These are phyloP conservation scores for Rhynchopsitta pachyrhyncha DNA, from an alignment of 2,113 vertebrate genomes.

Conservation along the genomic window DNA sequence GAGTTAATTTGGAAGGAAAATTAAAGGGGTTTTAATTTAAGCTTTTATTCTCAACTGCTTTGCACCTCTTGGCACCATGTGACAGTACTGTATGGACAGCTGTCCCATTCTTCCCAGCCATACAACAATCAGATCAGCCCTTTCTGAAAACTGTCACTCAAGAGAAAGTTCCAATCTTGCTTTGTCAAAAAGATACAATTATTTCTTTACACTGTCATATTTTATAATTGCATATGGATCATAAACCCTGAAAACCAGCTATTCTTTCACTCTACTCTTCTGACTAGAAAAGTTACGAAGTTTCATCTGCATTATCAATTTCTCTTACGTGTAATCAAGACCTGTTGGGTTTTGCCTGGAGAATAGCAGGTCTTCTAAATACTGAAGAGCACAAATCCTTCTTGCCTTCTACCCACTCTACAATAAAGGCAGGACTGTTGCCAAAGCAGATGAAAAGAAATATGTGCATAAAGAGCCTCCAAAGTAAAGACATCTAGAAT, in stretches of 20 bases:
- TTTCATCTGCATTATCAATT: neutral
- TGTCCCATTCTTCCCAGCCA: neutral
- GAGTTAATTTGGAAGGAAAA: neutral
- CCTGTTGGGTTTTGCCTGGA: neutral
- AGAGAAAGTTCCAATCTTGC: neutral
- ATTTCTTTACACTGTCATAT: neutral
- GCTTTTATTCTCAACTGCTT: neutral
- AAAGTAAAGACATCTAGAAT: neutral
- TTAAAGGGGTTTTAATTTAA: accelerated
- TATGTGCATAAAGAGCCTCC: neutral
- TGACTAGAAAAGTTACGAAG: neutral
- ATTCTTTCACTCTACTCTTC: neutral
- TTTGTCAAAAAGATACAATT: neutral
- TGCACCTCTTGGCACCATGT: neutral
- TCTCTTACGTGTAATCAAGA: neutral
- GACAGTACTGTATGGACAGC: neutral
- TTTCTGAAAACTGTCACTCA: neutral
- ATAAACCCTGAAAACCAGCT: neutral
- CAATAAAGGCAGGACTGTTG: neutral
- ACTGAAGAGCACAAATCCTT: neutral
- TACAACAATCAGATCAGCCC: neutral
- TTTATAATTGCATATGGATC: neutral
- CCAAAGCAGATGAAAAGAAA: neutral
- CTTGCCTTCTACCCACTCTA: neutral
- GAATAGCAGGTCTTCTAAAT: neutral